Evolutionary conservation across 2,113 vertebrate species (phyloP), one percentile per base, ranked within the genome.

Genomic region (Damaliscus lunatus): DNA sequence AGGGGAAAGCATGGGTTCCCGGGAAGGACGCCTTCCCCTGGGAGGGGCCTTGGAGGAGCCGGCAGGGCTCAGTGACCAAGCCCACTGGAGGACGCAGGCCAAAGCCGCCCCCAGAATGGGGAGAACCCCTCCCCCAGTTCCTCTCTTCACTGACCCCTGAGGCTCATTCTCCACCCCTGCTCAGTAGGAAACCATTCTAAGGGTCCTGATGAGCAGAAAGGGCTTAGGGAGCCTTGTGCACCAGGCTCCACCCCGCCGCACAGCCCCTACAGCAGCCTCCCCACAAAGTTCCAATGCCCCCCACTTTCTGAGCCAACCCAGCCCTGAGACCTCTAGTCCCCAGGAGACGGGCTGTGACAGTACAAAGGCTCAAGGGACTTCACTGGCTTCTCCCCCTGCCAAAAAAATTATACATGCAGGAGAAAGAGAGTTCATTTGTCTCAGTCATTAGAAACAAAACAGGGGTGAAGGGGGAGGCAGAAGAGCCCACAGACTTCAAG

Each of bases 181-280:
- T 92, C 59, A 2, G 4, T 0, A 29, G 77, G 40, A 59, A 86
- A 78, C n/a, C 62, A 78, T 40, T 52, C 74, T 31, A 43, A 29
- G 27, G 46, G 14, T n/a, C 15, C 71, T 5, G 12, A 57, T 15
- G 14, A 25, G 15, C 15, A 77, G n/a, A 23, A 77, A 10, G 29
- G 55, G 60, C 57, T 27, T 0, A 0, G 64, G 67, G 29, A 57
- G 50, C 21, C 81, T 74, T 27, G 1, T 23, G 62, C 67, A 59
- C 62, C 90, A 25, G 52, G 36, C 67, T 57, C 46, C 0, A 13
- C 25, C 64, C 31, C 1, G 0, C 14, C 5, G 0, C 6, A 3
- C 7, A 0, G 21, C 12, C 11, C 84, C 33, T 14, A 3, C 13
- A 10, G 71, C 9, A 9, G 2, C 27, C 17, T 4, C 16, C 46